Base-by-base conservation (phyloP, 2,888 invertebrate genomes). In the Tupiocoris notatus region DNA sequence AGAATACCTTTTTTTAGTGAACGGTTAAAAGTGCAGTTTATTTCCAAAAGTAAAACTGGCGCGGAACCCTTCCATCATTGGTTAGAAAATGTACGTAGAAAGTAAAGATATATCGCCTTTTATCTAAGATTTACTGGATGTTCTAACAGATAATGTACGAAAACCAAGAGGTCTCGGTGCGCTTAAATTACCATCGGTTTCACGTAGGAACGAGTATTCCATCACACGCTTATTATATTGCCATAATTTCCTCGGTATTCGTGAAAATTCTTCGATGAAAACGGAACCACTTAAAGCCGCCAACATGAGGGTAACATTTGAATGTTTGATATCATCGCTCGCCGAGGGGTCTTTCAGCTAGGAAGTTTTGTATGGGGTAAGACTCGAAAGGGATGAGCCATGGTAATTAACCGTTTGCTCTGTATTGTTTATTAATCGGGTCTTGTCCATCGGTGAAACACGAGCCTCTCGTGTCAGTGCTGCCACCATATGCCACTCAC, bases 351-450 rank as follows among this genome's bases (percentile, higher is more conserved):
- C 39, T 39, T 39, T 39, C 12, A 12, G 39, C n/a, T n/a, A n/a
- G 39, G 39, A 39, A 7, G 12, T 39, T 39, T 39, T 12, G 39
- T 39, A 12, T 39, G 3, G 12, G 3, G 39, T 39, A 39, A 7
- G 24, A 18, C 23, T 24, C 20, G 70, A 3, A 23, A 68, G 68
- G 68, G 59, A 70, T 57, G 59, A 24, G 18, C 63, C 24, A 58
- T 62, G 59, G 12, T 63, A 73, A 73, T 73, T 73, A 62, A 73
- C 73, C 73, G 73, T 62, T 73, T 73, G 73, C 23, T 73, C 57
- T 62, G 21, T 73, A 73, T 73, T 73, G 73, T 73, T 73, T 73
- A 73, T 73, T 73, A 73, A 73, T 73, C 73, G 62, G 39, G 70
- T 63, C 39, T 20, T 59, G 62, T 73, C 63, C 73, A 63, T 73